Base-by-base conservation (phyloP, 1,140 invertebrate genomes). In the Radopholus similis region DNA sequence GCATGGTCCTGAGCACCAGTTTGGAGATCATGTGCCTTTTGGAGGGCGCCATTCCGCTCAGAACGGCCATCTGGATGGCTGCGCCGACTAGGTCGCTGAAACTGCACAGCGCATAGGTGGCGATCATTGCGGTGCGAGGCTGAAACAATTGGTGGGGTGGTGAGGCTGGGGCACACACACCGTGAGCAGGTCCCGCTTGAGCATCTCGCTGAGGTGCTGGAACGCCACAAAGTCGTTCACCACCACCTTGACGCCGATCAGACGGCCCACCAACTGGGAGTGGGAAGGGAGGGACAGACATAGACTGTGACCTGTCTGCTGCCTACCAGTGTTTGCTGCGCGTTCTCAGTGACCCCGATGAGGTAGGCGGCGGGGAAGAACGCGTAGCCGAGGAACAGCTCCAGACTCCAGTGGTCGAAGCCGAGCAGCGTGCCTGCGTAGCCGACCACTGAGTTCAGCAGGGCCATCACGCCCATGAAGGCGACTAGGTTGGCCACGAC, bases 161-260 rank as follows among this genome's bases (percentile, higher is more conserved):
- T 59, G 40, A 59, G 21, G 5, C n/a, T 49, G 6, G 30, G n/a
- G 11, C 15, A 51, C 23, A 26, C 83, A 82, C 0, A 78, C 74
- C 15, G 80, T 75, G 66, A 88, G 47, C 8, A 35, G 9, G 38
- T 59, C 42, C 13, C 37, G 51, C 15, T 26, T 23, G 11, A 67
- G 89, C 71, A 88, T 87, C 11, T 70, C 30, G 13, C 66, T 44
- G 23, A 69, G 67, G 26, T 30, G 35, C 47, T 90, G 84, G 78
- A 92, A 95, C 1, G 92, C 92, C 0, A 93, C 88, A 82, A 95
- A 94, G 83, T 95, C 92, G 78, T 94, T 95, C 2, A 93, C 87
- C 1, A 92, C 87, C 0, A 89, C 91, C 85, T 95, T 95, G 1
- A 92, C 81, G 1, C 91, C 92, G 40, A 95, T 89, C 4, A 95